phyloP scores from a whole-genome alignment of 2,113 vertebrate genomes.

The Glaucidium brasilianum region DNA sequence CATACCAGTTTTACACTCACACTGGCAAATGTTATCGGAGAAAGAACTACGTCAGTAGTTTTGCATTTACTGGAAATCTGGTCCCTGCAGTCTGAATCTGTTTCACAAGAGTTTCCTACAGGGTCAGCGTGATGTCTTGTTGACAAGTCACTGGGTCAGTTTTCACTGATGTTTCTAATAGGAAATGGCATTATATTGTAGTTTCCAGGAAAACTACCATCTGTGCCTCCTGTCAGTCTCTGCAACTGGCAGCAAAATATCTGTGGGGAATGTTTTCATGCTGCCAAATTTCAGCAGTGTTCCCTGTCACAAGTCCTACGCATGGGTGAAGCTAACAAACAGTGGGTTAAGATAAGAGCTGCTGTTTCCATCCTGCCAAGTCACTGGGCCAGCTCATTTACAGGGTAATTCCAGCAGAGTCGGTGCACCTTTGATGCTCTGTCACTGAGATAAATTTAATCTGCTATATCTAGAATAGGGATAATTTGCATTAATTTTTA shows the following conservation, averaged over 20 bases:
- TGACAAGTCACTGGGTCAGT: neutral
- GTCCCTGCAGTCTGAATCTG: neutral
- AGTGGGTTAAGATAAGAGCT: neutral
- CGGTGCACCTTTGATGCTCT: neutral
- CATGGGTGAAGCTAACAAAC: neutral
- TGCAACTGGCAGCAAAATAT: slow-evolving; percentile 11
- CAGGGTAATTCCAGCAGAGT: neutral
- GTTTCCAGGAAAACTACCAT: slow-evolving; percentile 51
- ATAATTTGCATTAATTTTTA: neutral
- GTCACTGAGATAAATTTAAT: neutral
- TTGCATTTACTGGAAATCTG: slow-evolving; percentile 26
- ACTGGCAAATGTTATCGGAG: neutral
- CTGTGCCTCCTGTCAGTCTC: slow-evolving; percentile 36
- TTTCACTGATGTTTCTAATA: neutral
- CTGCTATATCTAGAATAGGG: neutral
- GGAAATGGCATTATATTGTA: neutral
- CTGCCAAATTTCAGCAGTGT: neutral
- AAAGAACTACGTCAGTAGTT: neutral
- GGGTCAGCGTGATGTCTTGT: neutral
- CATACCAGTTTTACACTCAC: neutral
- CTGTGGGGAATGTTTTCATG: neutral
- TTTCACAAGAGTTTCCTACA: slow-evolving; percentile 9
- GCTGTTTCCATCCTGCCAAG: neutral
- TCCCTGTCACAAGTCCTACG: neutral
- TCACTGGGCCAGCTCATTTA: neutral